These are phyloP conservation scores for Syrista parreyssii DNA, from an alignment of 2,888 invertebrate species.

Conservation along the genomic window DNA sequence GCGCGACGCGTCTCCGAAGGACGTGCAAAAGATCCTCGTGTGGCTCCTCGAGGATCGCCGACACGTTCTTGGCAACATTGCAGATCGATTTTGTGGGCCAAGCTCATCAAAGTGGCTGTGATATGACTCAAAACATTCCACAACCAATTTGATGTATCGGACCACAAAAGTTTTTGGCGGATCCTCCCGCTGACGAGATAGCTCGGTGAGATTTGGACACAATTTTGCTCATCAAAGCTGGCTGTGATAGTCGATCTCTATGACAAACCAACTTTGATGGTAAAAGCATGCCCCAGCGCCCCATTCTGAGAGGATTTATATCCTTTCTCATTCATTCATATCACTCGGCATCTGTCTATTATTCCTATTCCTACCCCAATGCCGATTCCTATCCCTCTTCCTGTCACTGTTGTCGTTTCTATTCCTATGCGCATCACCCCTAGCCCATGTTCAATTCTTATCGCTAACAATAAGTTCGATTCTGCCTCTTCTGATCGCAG, in stretches of 20 bases:
- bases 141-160: constrained; percentile 89
- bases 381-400: neutral
- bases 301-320: no score
- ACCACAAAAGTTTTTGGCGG: constrained; percentile 65
- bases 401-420: neutral
- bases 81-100: constrained; percentile 68
- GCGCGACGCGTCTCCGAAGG: neutral
- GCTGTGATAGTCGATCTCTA: constrained; percentile 90
- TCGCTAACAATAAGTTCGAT: no score
- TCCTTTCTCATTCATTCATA: no score
- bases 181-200: neutral
- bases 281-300: constrained; percentile 68
- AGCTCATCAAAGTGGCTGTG: constrained; percentile 99
- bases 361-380: neutral
- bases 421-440: neutral
- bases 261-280: constrained; percentile 86
- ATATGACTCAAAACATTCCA: constrained; percentile 86
- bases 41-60: no score
- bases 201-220: constrained; percentile 63
- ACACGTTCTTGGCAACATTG: constrained; percentile 30
- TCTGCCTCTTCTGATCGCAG: no score
- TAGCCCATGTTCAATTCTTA: no score
- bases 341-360: no score
- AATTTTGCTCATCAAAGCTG: constrained; percentile 94
- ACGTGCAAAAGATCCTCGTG: constrained; percentile 1